Conservation (phyloP, 2,888 invertebrate genomes). For the Asteroscopus sphinx region DNA sequence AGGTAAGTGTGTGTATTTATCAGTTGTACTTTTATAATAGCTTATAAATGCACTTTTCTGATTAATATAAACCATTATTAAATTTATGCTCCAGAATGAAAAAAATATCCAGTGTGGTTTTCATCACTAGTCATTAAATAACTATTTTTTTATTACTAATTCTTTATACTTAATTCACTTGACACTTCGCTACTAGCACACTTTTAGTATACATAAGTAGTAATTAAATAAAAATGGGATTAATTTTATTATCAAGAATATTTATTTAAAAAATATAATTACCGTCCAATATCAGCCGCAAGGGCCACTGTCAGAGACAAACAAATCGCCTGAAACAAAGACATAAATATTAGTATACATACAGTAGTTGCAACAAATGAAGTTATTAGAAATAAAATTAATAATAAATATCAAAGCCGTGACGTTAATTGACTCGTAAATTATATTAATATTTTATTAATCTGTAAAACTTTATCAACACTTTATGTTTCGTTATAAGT, state of each 20-base stretch:
- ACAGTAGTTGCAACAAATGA: conserved; percentile 15
- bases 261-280: conserved; percentile 37
- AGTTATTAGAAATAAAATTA: conserved; percentile 11
- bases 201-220: too few species aligned
- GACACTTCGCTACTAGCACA: too few species aligned
- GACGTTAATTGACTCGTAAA: conserved; percentile 46
- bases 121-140: too few species aligned
- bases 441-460: conserved; percentile 33
- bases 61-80: too few species aligned
- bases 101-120: too few species aligned
- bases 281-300: conserved; percentile 73
- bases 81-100: too few species aligned
- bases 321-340: conserved; percentile 74
- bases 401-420: conserved; percentile 15
- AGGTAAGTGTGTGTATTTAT: not conserved
- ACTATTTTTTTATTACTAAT: too few species aligned
- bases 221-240: too few species aligned
- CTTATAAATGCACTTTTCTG: too few species aligned
- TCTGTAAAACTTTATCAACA: conserved; percentile 21
- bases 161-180: too few species aligned
- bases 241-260: not conserved
- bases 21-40: too few species aligned
- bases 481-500: conserved; percentile 6
- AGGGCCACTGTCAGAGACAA: conserved; percentile 75
- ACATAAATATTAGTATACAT: conserved; percentile 18